Evolutionary conservation across 2,113 vertebrate species (phyloP).

Genomic region (Corythoichthys intestinalis): DNA sequence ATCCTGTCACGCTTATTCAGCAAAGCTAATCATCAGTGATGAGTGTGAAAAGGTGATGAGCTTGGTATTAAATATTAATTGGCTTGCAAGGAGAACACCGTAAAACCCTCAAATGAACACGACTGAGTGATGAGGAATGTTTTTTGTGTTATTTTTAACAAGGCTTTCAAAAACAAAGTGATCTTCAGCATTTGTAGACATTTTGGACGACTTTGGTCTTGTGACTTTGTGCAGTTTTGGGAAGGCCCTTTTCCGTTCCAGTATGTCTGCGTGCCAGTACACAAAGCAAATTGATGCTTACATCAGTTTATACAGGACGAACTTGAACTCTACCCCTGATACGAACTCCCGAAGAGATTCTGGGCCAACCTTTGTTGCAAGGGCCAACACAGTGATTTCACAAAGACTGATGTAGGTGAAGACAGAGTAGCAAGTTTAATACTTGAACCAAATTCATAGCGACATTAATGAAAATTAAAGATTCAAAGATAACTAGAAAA

Average conservation of each 20-base stretch:
- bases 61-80: slow-evolving; percentile 69
- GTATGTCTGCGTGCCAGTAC: neutral
- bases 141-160: slow-evolving; percentile 1
- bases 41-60: slow-evolving; percentile 72
- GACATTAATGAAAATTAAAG: too few species aligned
- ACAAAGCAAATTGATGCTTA: neutral
- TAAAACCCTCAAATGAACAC: slow-evolving; percentile 18
- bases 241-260: neutral
- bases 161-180: neutral
- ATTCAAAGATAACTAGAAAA: too few species aligned
- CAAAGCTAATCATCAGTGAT: slow-evolving; percentile 69
- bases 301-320: neutral
- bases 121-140: neutral
- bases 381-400: neutral
- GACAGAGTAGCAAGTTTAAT: too few species aligned
- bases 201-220: neutral
- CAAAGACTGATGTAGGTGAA: neutral
- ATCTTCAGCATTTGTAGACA: neutral
- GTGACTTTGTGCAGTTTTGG: neutral
- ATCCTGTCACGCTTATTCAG: slow-evolving; percentile 65
- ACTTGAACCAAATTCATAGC: too few species aligned
- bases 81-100: slow-evolving; percentile 47
- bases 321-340: neutral
- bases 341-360: neutral
- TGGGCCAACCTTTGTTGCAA: neutral